Conservation (phyloP, 2,797 vertebrate species). For the Carapus acus region DNA sequence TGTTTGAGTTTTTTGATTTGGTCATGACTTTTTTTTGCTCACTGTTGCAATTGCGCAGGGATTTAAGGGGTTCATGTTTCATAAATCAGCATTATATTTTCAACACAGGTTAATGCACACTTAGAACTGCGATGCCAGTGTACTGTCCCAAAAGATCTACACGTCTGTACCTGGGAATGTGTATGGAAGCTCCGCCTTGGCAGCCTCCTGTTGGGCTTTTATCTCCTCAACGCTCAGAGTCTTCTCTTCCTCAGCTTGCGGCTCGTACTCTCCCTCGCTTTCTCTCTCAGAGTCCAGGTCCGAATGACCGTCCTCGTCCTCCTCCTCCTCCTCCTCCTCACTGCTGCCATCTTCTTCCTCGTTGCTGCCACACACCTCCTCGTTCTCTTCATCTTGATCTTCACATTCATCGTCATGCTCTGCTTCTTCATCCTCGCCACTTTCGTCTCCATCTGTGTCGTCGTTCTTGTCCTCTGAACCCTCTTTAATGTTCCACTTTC, state of each 20-base stretch:
- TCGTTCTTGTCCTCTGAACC: slow-evolving; percentile 34
- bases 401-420: slow-evolving; percentile 13
- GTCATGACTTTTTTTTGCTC: no score
- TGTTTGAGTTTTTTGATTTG: no score
- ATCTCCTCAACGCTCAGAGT: slow-evolving; percentile 46
- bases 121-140: no score
- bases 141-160: neutral
- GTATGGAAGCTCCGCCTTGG: slow-evolving; percentile 82
- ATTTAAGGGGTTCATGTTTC: no score
- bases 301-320: slow-evolving; percentile 58
- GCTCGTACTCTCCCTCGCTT: slow-evolving; percentile 58
- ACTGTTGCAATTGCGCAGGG: no score
- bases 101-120: no score
- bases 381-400: slow-evolving; percentile 24
- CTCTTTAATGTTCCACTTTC: slow-evolving; percentile 73
- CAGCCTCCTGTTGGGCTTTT: slow-evolving; percentile 61
- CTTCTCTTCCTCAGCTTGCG: slow-evolving; percentile 7
- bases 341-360: slow-evolving; percentile 39
- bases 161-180: slow-evolving; percentile 78
- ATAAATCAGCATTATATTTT: no score
- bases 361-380: slow-evolving; percentile 7
- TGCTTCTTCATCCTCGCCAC: slow-evolving; percentile 27
- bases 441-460: slow-evolving; percentile 32
- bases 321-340: slow-evolving; percentile 32
- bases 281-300: slow-evolving; percentile 66